A percentile compares a stretch with the other conserved stretches of the same genome.
Conservation (phyloP, 2,888 invertebrate species). For the Nemotelus pantherinus region DNA sequence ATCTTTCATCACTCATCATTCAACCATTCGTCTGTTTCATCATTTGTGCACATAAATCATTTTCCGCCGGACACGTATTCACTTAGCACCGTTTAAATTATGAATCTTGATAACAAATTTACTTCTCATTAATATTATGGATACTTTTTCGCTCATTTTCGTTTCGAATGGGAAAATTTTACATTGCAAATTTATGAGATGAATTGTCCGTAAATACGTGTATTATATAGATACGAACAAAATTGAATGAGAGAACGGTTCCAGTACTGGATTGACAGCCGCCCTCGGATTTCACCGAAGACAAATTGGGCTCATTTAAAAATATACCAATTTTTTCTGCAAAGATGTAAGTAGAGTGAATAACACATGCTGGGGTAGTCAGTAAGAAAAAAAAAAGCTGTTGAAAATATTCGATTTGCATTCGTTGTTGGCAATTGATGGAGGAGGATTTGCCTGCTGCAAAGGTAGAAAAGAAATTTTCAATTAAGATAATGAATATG, state of each 20-base stretch:
- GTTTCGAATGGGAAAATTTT: conserved; percentile 29
- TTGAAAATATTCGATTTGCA: too few relatives aligned
- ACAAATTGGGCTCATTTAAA: conserved; percentile 30
- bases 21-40: conserved; percentile 1
- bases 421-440: too few relatives aligned
- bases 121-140: conserved; percentile 35
- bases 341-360: too few relatives aligned
- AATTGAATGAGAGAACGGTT: neutral
- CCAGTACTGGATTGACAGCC: conserved; percentile 4
- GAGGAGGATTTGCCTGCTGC: too few relatives aligned
- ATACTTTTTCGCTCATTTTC: neutral
- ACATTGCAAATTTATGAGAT: conserved; percentile 14
- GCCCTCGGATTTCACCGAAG: conserved; percentile 16
- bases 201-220: neutral
- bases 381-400: too few relatives aligned
- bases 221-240: too few relatives aligned
- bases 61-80: conserved; percentile 41
- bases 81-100: conserved; percentile 44
- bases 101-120: conserved; percentile 40
- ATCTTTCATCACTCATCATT: conserved; percentile 38
- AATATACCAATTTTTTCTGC: conserved; percentile 13
- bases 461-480: too few relatives aligned
- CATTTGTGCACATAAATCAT: conserved; percentile 33
- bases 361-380: too few relatives aligned
- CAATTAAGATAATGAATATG: too few relatives aligned